phyloP scores from a whole-genome alignment of 2,888 invertebrate genomes.

The Orthosia cruda region DNA sequence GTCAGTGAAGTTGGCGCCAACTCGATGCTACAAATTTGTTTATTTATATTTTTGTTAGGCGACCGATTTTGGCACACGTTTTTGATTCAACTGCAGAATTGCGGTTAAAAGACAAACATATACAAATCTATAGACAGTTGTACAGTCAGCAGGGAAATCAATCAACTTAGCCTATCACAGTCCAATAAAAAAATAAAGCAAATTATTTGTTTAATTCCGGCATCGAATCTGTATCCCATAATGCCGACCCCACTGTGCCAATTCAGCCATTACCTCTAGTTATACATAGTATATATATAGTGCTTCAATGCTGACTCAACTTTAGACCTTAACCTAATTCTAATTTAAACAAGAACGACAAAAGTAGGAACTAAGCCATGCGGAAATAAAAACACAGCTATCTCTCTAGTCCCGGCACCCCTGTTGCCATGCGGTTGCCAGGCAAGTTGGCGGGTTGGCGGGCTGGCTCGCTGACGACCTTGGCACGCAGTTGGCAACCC shows the following conservation, averaged over 20 bases:
- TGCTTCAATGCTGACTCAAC: neutral
- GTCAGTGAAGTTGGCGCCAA: slow-evolving; percentile 35
- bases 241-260: neutral
- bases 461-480: slow-evolving; percentile 27
- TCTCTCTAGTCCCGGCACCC: slow-evolving; percentile 18
- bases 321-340: no score
- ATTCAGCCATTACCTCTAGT: no score
- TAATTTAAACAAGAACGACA: neutral
- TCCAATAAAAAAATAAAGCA: no score
- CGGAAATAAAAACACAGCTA: neutral
- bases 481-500: slow-evolving; percentile 63
- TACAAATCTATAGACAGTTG: no score
- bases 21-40: slow-evolving; percentile 3
- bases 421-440: slow-evolving; percentile 33
- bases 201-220: no score
- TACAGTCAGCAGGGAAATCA: no score
- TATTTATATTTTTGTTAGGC: slow-evolving; percentile 25
- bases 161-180: neutral
- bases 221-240: neutral
- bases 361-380: neutral
- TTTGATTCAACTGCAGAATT: neutral
- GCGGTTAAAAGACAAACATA: no score
- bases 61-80: neutral
- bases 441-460: neutral
- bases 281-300: no score